A percentile compares a stretch with the other conserved stretches of the same genome.
phyloP scores from a whole-genome alignment of 2,797 vertebrate genomes.

The Pogoniulus pusillus region DNA sequence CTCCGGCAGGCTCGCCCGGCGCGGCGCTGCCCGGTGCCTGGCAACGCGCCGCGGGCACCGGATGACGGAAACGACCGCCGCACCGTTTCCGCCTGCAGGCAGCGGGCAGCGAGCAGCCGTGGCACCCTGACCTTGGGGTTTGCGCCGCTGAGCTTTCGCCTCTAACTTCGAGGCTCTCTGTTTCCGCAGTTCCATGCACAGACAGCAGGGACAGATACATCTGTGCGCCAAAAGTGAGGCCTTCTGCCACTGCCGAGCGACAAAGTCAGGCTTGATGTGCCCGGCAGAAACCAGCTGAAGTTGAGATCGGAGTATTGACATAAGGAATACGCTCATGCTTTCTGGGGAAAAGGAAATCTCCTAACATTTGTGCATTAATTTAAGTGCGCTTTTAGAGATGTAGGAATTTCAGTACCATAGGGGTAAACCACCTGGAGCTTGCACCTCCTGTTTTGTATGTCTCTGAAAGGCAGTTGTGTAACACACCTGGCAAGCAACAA shows the following conservation, averaged over 20 bases:
- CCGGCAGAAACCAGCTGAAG: background rate
- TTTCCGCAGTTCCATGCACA: rapidly evolving
- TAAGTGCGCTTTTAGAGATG: background rate
- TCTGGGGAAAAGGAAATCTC: background rate
- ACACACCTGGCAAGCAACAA: rapidly evolving
- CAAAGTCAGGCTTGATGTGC: background rate
- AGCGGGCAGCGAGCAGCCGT: rapidly evolving
- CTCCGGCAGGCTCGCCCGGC: background rate
- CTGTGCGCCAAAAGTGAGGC: rapidly evolving
- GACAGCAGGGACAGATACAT: rapidly evolving
- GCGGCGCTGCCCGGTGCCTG: background rate
- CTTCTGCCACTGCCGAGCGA: rapidly evolving
- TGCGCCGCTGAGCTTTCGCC: no score
- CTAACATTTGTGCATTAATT: background rate
- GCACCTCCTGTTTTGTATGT: background rate
- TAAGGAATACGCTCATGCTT: background rate
- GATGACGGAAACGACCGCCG: background rate
- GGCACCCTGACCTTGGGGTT: no score
- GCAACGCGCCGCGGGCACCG: background rate
- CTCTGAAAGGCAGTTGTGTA: background rate
- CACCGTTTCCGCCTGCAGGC: no score
- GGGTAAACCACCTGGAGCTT: background rate
- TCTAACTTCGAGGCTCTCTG: rapidly evolving
- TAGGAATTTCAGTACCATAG: rapidly evolving
- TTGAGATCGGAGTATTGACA: rapidly evolving